Evolutionary conservation across 2,797 vertebrate species (phyloP).

Genomic region (Salmo trutta): DNA sequence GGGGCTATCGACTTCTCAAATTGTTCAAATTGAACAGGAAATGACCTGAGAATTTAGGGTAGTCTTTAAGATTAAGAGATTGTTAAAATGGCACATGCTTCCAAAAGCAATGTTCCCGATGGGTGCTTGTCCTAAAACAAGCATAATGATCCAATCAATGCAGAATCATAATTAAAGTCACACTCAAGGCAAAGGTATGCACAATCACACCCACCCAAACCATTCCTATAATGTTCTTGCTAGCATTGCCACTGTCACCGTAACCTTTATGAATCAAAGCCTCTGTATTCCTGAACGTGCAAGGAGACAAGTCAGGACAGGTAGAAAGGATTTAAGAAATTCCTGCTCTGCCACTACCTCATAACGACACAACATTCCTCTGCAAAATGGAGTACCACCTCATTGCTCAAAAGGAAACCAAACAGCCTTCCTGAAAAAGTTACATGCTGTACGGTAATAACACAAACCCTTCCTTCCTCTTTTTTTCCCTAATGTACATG

Average conservation of each 20-base stretch:
- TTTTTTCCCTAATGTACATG: conserved; percentile 59
- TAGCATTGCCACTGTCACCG: conserved; percentile 61
- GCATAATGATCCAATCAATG: not conserved
- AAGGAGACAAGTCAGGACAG: conserved; percentile 56
- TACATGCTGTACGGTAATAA: conserved; percentile 21
- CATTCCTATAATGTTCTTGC: conserved; percentile 10
- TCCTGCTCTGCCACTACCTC: conserved; percentile 63
- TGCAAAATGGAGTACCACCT: conserved; percentile 49
- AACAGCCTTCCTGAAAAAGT: conserved; percentile 55
- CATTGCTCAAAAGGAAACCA: conserved; percentile 13
- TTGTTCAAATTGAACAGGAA: not conserved
- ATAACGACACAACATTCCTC: conserved; percentile 68
- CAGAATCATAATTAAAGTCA: conserved; percentile 14
- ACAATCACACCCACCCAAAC: conserved; percentile 1
- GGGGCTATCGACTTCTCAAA: too few species aligned
- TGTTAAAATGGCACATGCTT: not conserved
- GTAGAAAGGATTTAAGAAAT: conserved; percentile 68
- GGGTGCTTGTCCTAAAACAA: not conserved
- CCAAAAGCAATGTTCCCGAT: not conserved
- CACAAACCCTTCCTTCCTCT: conserved; percentile 43
- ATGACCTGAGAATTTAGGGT: not conserved
- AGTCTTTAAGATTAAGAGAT: too few species aligned
- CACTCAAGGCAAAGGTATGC: conserved; percentile 18
- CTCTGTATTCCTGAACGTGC: conserved; percentile 35
- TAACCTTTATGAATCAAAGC: conserved; percentile 49